Percentiles rank a stretch among this genome's conserved stretches.
Conservation (phyloP, 2,113 vertebrate genomes). For the Haemorhous mexicanus region DNA sequence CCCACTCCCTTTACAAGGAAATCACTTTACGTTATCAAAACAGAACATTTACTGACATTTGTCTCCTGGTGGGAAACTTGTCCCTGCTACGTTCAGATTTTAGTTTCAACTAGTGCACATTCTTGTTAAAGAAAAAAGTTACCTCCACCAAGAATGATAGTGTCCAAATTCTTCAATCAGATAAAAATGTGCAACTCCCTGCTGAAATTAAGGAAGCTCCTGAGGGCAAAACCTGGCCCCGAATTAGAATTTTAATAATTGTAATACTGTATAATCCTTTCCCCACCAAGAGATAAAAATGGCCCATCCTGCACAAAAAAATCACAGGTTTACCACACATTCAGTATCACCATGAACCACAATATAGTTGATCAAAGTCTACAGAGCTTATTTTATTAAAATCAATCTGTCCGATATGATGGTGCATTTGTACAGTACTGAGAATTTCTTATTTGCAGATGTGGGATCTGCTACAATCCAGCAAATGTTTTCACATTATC, state of each 20-base stretch:
- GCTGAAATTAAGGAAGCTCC: constrained; percentile 51
- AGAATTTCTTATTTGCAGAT: neutral
- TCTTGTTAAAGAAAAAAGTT: neutral
- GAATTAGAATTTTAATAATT: constrained; percentile 51
- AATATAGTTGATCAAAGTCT: neutral
- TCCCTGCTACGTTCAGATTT: neutral
- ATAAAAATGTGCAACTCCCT: constrained; percentile 9
- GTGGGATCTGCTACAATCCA: neutral
- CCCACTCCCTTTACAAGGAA: constrained; percentile 37
- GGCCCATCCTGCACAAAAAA: neutral
- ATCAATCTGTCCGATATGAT: neutral
- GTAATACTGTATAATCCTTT: neutral
- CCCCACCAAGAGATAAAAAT: constrained; percentile 19
- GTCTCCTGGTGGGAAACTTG: constrained; percentile 9
- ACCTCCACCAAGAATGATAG: neutral
- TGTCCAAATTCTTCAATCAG: constrained; percentile 38
- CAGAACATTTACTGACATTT: constrained; percentile 9
- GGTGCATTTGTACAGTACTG: neutral
- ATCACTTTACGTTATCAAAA: constrained; percentile 40
- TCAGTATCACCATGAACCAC: neutral
- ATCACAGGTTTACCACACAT: neutral
- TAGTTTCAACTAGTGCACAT: neutral
- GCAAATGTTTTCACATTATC: neutral
- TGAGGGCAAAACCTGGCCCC: constrained; percentile 23
- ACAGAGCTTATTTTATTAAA: neutral